A percentile compares a stretch with the other conserved stretches of the same genome.
These are phyloP conservation scores for Whitmania pigra DNA, from an alignment of 1,140 invertebrate species.

Conservation along the genomic window DNA sequence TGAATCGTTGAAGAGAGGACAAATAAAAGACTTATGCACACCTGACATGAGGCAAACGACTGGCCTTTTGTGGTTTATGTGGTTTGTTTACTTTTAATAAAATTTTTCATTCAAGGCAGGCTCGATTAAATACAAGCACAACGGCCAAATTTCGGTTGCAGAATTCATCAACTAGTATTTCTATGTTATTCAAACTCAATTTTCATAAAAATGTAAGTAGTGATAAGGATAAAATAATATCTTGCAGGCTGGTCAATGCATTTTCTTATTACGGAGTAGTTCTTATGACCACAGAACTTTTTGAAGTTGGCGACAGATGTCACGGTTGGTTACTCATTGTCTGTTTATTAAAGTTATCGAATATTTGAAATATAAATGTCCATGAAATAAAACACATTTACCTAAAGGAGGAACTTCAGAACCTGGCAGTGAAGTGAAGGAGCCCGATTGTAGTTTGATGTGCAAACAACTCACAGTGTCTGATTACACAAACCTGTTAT, in stretches of 20 bases:
- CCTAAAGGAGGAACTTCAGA: constrained; percentile 27
- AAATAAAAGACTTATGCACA: constrained; percentile 62
- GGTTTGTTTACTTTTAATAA: constrained; percentile 54
- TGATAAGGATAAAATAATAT: too few species aligned
- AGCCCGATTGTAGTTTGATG: constrained; percentile 52
- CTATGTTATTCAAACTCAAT: too few species aligned
- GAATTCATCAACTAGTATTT: too few species aligned
- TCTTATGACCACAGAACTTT: constrained; percentile 83
- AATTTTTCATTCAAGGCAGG: too few species aligned
- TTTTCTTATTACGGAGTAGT: constrained; percentile 93
- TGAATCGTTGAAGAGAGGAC: constrained; percentile 48
- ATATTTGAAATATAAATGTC: too few species aligned
- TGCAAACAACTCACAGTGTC: constrained; percentile 64
- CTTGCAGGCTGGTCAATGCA: constrained; percentile 71
- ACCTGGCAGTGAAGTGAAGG: constrained; percentile 25
- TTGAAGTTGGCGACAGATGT: constrained; percentile 52
- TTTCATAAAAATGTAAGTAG: too few species aligned
- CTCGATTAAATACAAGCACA: too few species aligned
- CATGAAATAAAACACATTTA: not conserved
- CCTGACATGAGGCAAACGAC: constrained; percentile 68
- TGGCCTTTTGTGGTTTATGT: constrained; percentile 81
- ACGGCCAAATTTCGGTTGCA: too few species aligned
- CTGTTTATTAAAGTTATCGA: not conserved
- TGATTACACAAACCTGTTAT: constrained; percentile 81
- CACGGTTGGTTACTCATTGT: constrained; percentile 36